phyloP scores from a whole-genome alignment of 2,888 invertebrate genomes.

The Labia minor region DNA sequence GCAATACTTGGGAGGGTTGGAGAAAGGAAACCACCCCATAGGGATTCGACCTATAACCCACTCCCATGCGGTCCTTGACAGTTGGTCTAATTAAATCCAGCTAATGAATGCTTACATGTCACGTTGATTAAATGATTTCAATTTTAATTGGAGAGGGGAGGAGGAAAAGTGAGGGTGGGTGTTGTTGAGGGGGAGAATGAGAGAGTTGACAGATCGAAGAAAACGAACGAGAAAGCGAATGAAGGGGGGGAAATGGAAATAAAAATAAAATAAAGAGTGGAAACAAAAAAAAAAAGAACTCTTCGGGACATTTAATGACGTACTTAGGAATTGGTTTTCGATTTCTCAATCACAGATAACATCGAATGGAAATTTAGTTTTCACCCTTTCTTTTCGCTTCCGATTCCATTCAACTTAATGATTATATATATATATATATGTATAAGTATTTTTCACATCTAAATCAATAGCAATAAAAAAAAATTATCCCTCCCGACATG shows the following conservation, averaged over 20 bases:
- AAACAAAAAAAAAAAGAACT: background rate
- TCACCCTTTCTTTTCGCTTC: too few relatives aligned
- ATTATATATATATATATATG: too few relatives aligned
- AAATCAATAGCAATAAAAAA: too few relatives aligned
- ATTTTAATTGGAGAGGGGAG: background rate
- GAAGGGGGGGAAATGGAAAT: too few relatives aligned
- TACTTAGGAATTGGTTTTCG: background rate
- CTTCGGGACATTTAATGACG: background rate
- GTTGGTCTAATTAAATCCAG: background rate
- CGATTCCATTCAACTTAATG: too few relatives aligned
- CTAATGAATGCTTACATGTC: slow-evolving; percentile 13
- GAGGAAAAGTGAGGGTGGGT: background rate
- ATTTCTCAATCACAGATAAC: background rate
- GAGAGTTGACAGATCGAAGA: too few relatives aligned
- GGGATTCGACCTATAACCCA: background rate
- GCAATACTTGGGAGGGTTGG: background rate
- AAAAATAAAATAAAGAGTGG: too few relatives aligned
- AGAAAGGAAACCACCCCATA: background rate
- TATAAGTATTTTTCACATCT: too few relatives aligned
- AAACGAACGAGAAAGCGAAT: too few relatives aligned
- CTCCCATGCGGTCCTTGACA: background rate
- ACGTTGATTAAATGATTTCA: slow-evolving; percentile 8
- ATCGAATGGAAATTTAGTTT: too few relatives aligned
- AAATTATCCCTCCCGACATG: too few relatives aligned
- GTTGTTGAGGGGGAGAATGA: too few relatives aligned